phyloP scores from a whole-genome alignment of 2,888 invertebrate species.

The Sericinus montela region DNA sequence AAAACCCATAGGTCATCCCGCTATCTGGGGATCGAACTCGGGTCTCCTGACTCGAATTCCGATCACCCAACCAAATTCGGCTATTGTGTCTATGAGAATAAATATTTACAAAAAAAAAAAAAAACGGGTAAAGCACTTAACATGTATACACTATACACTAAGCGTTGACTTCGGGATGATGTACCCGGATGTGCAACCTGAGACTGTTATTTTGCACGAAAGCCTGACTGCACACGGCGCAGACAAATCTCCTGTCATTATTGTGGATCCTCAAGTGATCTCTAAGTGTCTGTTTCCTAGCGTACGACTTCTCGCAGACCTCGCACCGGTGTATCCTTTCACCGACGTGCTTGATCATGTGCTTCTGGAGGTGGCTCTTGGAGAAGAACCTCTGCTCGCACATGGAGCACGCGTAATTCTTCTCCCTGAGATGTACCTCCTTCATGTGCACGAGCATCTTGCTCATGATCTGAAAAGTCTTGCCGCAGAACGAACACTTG shows the following conservation, averaged over 20 bases:
- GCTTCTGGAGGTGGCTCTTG: constrained; percentile 67
- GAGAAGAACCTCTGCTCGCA: constrained; percentile 76
- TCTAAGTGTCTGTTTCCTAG: constrained; percentile 54
- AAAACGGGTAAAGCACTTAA: too few species aligned
- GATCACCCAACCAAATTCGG: too few species aligned
- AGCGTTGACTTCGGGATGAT: constrained; percentile 36
- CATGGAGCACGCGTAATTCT: constrained; percentile 61
- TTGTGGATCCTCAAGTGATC: constrained; percentile 62
- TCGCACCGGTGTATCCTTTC: constrained; percentile 66
- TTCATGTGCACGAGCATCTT: constrained; percentile 56
- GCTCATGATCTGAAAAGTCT: constrained; percentile 52
- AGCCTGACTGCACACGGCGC: constrained; percentile 43
- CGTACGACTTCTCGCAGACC: constrained; percentile 70
- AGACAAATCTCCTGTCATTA: constrained; percentile 43
- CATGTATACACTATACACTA: too few species aligned
- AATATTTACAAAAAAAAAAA: too few species aligned
- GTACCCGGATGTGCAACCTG: constrained; percentile 47
- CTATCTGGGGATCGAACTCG: too few species aligned
- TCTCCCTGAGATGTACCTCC: constrained; percentile 66
- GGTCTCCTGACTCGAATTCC: too few species aligned
- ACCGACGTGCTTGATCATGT: constrained; percentile 72
- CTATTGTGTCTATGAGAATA: too few species aligned
- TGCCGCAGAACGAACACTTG: constrained; percentile 54
- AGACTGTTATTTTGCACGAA: constrained; percentile 55
- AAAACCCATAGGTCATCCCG: too few species aligned